These are phyloP conservation scores for Polydrusus pterygomalis DNA, from an alignment of 2,888 invertebrate genomes.

Conservation along the genomic window DNA sequence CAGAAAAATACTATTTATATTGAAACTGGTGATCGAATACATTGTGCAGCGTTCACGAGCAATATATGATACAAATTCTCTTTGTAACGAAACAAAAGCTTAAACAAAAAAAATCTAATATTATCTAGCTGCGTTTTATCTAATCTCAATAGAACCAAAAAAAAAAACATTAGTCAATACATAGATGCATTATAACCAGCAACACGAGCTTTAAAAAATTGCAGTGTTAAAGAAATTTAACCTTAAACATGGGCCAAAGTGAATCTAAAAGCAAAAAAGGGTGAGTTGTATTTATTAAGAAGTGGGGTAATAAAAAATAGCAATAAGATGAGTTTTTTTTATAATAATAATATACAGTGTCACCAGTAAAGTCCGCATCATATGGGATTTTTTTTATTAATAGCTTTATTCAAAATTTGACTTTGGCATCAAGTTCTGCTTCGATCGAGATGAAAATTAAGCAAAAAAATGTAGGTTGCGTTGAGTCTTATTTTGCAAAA, in stretches of 20 bases:
- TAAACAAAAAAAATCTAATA: not conserved
- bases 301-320: no score
- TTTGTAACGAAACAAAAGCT: not conserved
- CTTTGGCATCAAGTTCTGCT: no score
- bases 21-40: not conserved
- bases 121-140: conserved; percentile 19
- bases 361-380: no score
- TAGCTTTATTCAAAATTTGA: no score
- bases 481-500: no score
- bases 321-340: no score
- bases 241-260: not conserved
- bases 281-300: not conserved
- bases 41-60: not conserved
- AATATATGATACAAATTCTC: not conserved
- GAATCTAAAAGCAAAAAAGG: not conserved
- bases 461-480: no score
- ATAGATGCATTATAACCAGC: not conserved
- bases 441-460: no score
- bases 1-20: no score
- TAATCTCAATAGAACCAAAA: conserved; percentile 15
- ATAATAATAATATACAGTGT: no score
- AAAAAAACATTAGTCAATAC: conserved; percentile 5
- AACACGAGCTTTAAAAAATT: not conserved
- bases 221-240: not conserved
- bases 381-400: no score